phyloP scores from a whole-genome alignment of 2,888 invertebrate genomes.

The Megastigmus dorsalis region DNA sequence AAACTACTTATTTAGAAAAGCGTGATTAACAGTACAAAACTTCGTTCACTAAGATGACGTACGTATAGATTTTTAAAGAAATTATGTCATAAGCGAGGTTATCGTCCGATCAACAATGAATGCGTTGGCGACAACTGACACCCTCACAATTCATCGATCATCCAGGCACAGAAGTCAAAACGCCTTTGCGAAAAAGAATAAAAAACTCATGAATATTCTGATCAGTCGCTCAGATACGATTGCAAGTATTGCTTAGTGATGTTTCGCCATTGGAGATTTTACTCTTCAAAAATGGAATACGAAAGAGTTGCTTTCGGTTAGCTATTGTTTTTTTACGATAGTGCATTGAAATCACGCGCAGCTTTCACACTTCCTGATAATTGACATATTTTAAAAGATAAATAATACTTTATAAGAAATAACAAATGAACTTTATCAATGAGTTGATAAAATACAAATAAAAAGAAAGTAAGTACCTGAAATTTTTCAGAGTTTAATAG shows the following conservation, averaged over 20 bases:
- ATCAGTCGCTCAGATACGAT: slow-evolving; percentile 20
- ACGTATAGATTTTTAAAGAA: neutral
- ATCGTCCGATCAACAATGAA: slow-evolving; percentile 34
- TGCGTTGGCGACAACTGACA: slow-evolving; percentile 35
- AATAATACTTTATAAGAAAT: too few relatives aligned
- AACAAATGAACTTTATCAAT: too few relatives aligned
- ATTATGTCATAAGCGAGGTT: slow-evolving; percentile 30
- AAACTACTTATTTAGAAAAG: too few relatives aligned
- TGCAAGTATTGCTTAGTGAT: neutral
- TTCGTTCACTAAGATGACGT: neutral
- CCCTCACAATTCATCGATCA: slow-evolving; percentile 22
- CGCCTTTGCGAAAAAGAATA: slow-evolving; percentile 8
- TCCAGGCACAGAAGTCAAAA: neutral
- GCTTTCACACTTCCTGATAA: too few relatives aligned
- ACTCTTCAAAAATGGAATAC: neutral
- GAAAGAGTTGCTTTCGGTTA: too few relatives aligned
- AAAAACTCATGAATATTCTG: slow-evolving; percentile 40
- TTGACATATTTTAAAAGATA: too few relatives aligned
- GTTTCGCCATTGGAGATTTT: neutral
- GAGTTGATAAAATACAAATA: too few relatives aligned
- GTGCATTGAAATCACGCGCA: too few relatives aligned
- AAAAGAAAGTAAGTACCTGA: slow-evolving; percentile 14
- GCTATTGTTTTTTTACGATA: too few relatives aligned
- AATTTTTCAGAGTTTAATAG: slow-evolving; percentile 30
- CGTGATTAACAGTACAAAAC: neutral